Percentiles rank a stretch among this genome's conserved stretches.
phyloP scores from a whole-genome alignment of 2,113 vertebrate genomes.

The Candoia aspera region DNA sequence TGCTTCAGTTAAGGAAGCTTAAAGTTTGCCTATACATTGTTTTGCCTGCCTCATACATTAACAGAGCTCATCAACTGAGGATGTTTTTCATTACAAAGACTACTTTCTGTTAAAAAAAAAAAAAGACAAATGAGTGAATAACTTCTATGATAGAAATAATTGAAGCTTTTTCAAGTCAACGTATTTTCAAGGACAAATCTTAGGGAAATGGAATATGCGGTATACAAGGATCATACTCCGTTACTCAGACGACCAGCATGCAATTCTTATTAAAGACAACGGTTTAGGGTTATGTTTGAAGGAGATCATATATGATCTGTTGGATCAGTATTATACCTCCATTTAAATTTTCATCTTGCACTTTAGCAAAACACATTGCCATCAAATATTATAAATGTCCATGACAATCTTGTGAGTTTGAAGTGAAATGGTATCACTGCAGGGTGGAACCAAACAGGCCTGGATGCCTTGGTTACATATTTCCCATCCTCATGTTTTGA shows the following conservation, averaged over 20 bases:
- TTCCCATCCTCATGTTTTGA: not conserved
- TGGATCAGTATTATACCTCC: conserved; percentile 17
- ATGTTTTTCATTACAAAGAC: conserved; percentile 21
- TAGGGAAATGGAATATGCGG: not conserved
- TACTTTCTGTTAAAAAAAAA: not conserved
- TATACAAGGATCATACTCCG: conserved; percentile 18
- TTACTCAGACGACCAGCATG: conserved; percentile 24
- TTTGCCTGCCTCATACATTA: conserved; percentile 8
- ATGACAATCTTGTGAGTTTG: not conserved
- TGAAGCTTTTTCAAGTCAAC: conserved; percentile 4
- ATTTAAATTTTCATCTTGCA: conserved; percentile 9
- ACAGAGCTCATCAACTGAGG: conserved; percentile 2
- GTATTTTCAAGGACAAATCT: conserved; percentile 6
- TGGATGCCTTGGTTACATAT: not conserved
- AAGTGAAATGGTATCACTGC: not conserved
- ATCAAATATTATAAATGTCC: not conserved
- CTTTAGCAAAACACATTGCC: conserved; percentile 1
- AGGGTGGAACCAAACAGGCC: not conserved
- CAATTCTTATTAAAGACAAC: conserved; percentile 14
- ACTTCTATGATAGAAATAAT: not conserved
- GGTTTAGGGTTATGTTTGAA: not conserved
- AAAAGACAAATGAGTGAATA: not conserved
- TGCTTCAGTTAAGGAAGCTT: conserved; percentile 13
- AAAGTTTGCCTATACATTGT: conserved; percentile 5
- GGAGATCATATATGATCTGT: conserved; percentile 14